Conservation (phyloP, 1,140 invertebrate genomes). For the Lasaia peninsularis region DNA sequence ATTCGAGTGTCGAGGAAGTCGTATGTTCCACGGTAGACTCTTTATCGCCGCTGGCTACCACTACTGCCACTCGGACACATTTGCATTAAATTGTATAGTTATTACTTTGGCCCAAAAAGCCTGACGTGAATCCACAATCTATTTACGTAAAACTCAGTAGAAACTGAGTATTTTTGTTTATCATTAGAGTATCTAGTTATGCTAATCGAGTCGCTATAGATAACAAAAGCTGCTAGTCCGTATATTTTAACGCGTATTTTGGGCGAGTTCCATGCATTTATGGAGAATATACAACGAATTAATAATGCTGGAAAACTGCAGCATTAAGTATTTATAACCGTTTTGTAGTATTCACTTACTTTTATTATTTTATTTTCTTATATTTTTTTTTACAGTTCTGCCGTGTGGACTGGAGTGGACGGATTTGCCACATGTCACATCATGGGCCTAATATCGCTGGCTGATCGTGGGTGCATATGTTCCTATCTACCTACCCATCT, state of each 20-base stretch:
- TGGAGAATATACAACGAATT: not conserved
- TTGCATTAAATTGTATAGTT: constrained; percentile 58
- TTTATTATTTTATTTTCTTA: no score
- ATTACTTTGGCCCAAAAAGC: constrained; percentile 20
- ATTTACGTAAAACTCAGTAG: not conserved
- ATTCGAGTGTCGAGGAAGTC: constrained; percentile 15
- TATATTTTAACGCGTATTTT: constrained; percentile 9
- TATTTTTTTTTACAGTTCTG: no score
- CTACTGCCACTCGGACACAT: constrained; percentile 36
- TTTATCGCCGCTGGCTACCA: no score
- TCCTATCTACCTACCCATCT: no score
- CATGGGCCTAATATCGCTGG: no score
- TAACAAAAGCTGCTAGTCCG: not conserved
- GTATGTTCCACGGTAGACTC: constrained; percentile 13
- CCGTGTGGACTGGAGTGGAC: no score
- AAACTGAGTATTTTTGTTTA: constrained; percentile 8
- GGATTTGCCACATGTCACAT: no score
- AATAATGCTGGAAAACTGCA: not conserved
- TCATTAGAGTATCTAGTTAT: constrained; percentile 7
- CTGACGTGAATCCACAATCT: constrained; percentile 19
- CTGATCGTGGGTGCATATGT: no score
- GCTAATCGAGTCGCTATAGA: not conserved
- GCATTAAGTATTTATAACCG: not conserved
- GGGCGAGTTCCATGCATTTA: constrained; percentile 1
- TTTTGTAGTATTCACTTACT: not conserved